Conservation (phyloP, 2,797 vertebrate species). For the Orestias chungarensis region DNA sequence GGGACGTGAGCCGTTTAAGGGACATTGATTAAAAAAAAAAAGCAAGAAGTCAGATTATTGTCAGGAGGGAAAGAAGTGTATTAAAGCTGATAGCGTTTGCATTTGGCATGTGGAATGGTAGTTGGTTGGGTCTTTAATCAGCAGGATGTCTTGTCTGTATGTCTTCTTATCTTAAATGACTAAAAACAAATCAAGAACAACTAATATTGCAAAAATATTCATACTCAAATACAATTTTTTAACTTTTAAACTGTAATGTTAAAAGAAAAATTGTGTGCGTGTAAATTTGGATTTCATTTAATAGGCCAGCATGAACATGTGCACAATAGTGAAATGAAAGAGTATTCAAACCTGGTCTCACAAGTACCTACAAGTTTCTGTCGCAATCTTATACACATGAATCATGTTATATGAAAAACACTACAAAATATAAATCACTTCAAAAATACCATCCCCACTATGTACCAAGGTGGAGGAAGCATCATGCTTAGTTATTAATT, state of each 20-base stretch:
- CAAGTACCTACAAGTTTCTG: constrained; percentile 10
- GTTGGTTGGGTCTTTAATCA: constrained; percentile 40
- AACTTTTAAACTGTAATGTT: not conserved
- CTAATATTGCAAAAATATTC: not conserved
- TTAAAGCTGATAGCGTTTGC: constrained; percentile 51
- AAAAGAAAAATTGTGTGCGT: not conserved
- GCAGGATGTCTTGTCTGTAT: not conserved
- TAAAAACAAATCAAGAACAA: constrained; percentile 2
- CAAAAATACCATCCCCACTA: too few species aligned
- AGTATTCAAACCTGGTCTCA: not conserved
- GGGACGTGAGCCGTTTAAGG: constrained; percentile 47
- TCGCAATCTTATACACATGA: too few species aligned
- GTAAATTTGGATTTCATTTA: not conserved
- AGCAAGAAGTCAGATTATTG: constrained; percentile 64
- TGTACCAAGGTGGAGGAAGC: too few species aligned
- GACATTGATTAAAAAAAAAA: constrained; percentile 65
- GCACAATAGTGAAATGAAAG: not conserved
- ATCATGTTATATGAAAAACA: too few species aligned
- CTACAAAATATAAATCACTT: too few species aligned
- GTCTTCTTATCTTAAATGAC: constrained; percentile 14
- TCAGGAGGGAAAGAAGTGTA: constrained; percentile 43
- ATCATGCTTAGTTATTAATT: too few species aligned
- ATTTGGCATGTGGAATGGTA: constrained; percentile 49
- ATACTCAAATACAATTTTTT: not conserved
- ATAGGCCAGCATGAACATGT: not conserved